Evolutionary conservation across 2,888 invertebrate genomes (phyloP).

Genomic region (Ashinkailepas kermadecensis): DNA sequence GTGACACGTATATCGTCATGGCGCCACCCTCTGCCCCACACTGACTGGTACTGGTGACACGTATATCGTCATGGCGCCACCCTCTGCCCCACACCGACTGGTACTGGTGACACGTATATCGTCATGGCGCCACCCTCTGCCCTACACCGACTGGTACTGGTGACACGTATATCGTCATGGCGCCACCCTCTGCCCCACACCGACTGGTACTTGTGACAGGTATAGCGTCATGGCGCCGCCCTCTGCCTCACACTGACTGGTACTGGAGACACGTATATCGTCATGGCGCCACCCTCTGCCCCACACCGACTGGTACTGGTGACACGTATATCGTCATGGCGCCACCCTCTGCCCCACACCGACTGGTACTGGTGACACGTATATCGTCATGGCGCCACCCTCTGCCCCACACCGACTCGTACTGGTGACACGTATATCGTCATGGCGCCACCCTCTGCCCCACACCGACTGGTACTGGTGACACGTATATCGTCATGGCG

Average conservation of each 20-base stretch:
- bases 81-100: too few relatives aligned
- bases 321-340: constrained; percentile 60
- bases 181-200: too few relatives aligned
- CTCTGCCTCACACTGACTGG: constrained; percentile 13
- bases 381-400: too few relatives aligned
- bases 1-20: constrained; percentile 62
- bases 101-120: constrained; percentile 55
- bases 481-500: constrained; percentile 58
- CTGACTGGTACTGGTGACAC: background rate
- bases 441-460: too few relatives aligned
- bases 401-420: too few relatives aligned
- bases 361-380: background rate
- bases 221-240: constrained; percentile 53
- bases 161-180: too few relatives aligned
- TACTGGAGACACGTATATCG: background rate
- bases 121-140: constrained; percentile 45
- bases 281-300: too few relatives aligned
- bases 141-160: constrained; percentile 22
- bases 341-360: constrained; percentile 23
- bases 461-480: too few relatives aligned
- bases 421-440: too few relatives aligned
- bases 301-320: too few relatives aligned
- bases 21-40: constrained; percentile 24
- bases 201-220: constrained; percentile 16
- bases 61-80: too few relatives aligned